Conservation (phyloP, 2,113 vertebrate species). For the Oncorhynchus kisutch region DNA sequence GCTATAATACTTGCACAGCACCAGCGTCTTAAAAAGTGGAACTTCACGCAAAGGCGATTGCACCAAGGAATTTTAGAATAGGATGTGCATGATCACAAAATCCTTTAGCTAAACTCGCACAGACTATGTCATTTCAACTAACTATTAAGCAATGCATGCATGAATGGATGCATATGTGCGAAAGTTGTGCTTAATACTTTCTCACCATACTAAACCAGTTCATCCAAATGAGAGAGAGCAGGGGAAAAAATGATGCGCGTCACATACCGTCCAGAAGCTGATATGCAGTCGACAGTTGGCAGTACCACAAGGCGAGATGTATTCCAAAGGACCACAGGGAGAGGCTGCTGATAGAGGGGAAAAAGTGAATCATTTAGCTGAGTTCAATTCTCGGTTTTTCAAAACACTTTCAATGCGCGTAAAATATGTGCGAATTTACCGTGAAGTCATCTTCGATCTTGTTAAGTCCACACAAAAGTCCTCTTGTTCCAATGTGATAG, state of each 20-base stretch:
- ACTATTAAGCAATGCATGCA: neutral
- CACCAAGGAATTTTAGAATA: neutral
- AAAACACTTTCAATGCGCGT: neutral
- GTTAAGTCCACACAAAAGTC: constrained; percentile 45
- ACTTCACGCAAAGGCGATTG: neutral
- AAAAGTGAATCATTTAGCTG: constrained; percentile 30
- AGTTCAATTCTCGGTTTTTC: constrained; percentile 12
- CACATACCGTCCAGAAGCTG: constrained; percentile 69
- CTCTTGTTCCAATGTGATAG: constrained; percentile 48
- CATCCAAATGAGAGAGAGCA: neutral
- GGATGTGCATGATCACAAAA: neutral
- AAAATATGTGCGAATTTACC: constrained; percentile 53
- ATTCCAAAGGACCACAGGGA: constrained; percentile 63
- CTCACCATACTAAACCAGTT: neutral
- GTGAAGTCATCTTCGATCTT: constrained; percentile 60
- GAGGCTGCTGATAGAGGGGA: constrained; percentile 51
- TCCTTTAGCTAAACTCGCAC: neutral
- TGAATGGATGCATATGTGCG: too few relatives aligned
- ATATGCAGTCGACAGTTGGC: constrained; percentile 45
- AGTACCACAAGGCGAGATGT: constrained; percentile 52
- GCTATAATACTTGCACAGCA: neutral
- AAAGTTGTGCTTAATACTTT: too few relatives aligned
- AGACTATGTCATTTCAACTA: neutral
- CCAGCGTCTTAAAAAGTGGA: neutral
- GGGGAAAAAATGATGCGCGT: neutral